phyloP scores from a whole-genome alignment of 2,888 invertebrate genomes.

The Orgyia antiqua region DNA sequence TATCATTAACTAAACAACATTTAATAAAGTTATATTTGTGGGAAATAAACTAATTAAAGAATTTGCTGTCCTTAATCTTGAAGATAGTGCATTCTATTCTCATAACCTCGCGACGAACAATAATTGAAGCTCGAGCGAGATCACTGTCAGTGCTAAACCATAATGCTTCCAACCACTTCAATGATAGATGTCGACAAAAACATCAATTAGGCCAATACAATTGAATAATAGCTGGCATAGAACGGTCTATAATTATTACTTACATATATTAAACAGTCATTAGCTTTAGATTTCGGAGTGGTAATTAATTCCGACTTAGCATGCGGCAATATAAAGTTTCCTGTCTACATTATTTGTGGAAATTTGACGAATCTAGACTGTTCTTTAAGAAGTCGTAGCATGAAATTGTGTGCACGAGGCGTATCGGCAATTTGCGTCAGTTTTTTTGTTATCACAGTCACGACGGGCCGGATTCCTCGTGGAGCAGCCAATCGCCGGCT shows the following conservation, averaged over 20 bases:
- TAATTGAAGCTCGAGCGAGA: slow-evolving; percentile 38
- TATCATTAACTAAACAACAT: too few relatives aligned
- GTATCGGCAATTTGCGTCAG: slow-evolving; percentile 77
- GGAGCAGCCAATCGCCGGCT: slow-evolving; percentile 65
- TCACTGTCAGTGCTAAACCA: slow-evolving; percentile 45
- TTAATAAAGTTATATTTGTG: neutral
- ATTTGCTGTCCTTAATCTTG: slow-evolving; percentile 8
- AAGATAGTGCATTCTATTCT: slow-evolving; percentile 21
- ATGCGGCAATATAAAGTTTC: slow-evolving; percentile 24
- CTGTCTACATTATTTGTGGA: slow-evolving; percentile 48
- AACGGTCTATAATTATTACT: slow-evolving; percentile 35
- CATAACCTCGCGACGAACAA: slow-evolving; percentile 41
- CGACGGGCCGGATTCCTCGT: slow-evolving; percentile 73
- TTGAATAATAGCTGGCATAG: slow-evolving; percentile 39
- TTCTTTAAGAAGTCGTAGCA: slow-evolving; percentile 63
- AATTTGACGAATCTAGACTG: slow-evolving; percentile 71
- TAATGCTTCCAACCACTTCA: slow-evolving; percentile 33
- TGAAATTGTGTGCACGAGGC: slow-evolving; percentile 77
- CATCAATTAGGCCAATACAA: slow-evolving; percentile 55
- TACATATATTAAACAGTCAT: slow-evolving; percentile 52
- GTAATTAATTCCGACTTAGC: slow-evolving; percentile 50
- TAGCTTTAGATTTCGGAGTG: slow-evolving; percentile 44
- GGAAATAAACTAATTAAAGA: slow-evolving; percentile 17
- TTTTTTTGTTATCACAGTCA: slow-evolving; percentile 73
- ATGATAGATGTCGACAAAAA: slow-evolving; percentile 46